These are phyloP conservation scores for Sebastes vulpes DNA, from an alignment of 2,797 vertebrate genomes.

Conservation along the genomic window DNA sequence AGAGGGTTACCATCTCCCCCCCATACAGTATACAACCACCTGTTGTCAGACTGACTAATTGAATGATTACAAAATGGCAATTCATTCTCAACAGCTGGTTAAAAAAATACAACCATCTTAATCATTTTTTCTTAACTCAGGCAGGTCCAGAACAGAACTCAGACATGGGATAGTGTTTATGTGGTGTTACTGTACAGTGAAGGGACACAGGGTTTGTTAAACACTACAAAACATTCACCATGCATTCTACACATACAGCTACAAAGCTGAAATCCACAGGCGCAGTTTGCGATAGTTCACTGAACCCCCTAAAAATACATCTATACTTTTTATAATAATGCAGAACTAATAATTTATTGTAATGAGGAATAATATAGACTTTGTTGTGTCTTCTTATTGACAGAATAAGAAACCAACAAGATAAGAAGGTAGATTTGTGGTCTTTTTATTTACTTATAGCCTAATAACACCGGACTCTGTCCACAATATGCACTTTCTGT, in stretches of 20 bases:
- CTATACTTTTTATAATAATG: no score
- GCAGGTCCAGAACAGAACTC: not conserved
- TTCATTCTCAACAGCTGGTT: not conserved
- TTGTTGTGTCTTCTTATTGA: no score
- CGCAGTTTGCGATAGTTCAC: no score
- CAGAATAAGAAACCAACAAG: no score
- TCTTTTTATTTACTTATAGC: no score
- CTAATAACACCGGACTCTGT: no score
- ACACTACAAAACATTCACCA: slow-evolving; percentile 18
- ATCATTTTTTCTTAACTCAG: not conserved
- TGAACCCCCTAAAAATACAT: no score
- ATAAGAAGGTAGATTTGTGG: no score
- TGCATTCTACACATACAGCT: slow-evolving; percentile 15
- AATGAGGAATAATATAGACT: no score
- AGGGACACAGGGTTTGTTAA: not conserved
- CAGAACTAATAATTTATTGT: no score
- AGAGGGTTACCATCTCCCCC: not conserved
- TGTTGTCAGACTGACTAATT: not conserved
- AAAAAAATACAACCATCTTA: not conserved
- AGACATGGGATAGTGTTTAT: slow-evolving; percentile 9
- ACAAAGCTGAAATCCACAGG: not conserved
- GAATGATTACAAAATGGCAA: not conserved
- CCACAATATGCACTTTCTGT: no score
- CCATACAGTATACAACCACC: not conserved
- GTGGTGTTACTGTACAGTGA: not conserved